phyloP scores from a whole-genome alignment of 2,113 vertebrate genomes.

The Austrofundulus limnaeus region DNA sequence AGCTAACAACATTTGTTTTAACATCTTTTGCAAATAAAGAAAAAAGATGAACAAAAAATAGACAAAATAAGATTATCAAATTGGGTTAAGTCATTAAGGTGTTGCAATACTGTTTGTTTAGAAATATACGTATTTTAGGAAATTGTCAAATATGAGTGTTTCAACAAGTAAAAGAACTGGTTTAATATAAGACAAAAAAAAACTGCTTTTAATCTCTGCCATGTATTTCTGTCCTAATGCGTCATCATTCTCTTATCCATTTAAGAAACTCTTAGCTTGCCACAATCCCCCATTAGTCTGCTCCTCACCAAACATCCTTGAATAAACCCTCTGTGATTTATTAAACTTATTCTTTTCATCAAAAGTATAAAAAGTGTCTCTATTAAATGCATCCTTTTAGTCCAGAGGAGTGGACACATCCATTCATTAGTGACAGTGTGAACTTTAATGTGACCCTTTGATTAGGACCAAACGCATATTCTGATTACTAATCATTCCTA shows the following conservation, averaged over 20 bases:
- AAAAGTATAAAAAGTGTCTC: constrained; percentile 3
- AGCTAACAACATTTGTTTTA: no score
- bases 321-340: constrained; percentile 39
- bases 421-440: constrained; percentile 46
- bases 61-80: no score
- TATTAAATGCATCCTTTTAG: constrained; percentile 36
- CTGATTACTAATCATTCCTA: constrained; percentile 64
- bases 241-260: background rate
- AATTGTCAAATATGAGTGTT: background rate
- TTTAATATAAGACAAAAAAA: background rate
- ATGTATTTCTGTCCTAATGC: background rate
- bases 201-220: background rate
- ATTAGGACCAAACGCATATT: constrained; percentile 61
- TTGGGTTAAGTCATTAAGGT: background rate
- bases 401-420: constrained; percentile 35
- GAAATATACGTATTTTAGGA: background rate
- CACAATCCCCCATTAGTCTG: constrained; percentile 1
- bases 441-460: constrained; percentile 58
- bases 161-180: background rate
- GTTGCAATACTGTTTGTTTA: background rate
- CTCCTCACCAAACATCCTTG: constrained; percentile 26
- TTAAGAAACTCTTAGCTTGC: constrained; percentile 15
- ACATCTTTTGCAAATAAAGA: no score
- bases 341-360: constrained; percentile 45
- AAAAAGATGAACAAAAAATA: background rate